phyloP scores from a whole-genome alignment of 2,888 invertebrate species.

The Nomada fabriciana region DNA sequence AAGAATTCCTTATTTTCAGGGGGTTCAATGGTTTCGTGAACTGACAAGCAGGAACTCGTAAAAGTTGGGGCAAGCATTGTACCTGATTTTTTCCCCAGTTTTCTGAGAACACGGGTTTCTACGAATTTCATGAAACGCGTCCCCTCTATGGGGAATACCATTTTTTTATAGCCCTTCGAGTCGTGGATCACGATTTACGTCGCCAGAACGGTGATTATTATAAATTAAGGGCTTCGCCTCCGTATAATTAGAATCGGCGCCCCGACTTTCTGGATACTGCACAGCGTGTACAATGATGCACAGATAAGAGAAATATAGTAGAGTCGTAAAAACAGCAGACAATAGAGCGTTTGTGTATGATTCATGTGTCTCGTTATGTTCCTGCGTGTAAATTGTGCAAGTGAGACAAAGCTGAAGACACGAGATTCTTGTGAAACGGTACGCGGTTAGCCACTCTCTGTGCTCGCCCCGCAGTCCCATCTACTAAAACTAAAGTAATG shows the following conservation, averaged over 20 bases:
- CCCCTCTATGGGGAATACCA: too few species aligned
- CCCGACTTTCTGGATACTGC: background rate
- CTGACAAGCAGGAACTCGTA: too few species aligned
- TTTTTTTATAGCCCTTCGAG: too few species aligned
- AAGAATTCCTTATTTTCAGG: too few species aligned
- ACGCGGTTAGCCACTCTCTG: background rate
- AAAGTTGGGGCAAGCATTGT: too few species aligned
- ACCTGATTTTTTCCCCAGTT: too few species aligned
- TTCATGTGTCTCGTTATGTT: slow-evolving; percentile 28
- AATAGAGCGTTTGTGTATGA: slow-evolving; percentile 28
- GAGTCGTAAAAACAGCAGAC: slow-evolving; percentile 12
- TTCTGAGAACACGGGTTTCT: too few species aligned
- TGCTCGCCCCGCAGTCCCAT: background rate
- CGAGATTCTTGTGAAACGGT: background rate
- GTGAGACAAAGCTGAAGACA: slow-evolving; percentile 6
- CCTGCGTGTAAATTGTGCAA: slow-evolving; percentile 14
- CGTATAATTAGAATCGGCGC: slow-evolving; percentile 10
- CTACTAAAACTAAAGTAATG: too few species aligned
- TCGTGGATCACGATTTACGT: background rate
- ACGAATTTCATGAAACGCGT: too few species aligned
- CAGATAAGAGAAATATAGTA: slow-evolving; percentile 19
- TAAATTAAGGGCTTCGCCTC: background rate
- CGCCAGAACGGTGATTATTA: background rate
- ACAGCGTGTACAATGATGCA: slow-evolving; percentile 4
- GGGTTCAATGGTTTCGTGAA: too few species aligned